Conservation (phyloP, 2,888 invertebrate genomes). For the Blastobasis lacticolella region DNA sequence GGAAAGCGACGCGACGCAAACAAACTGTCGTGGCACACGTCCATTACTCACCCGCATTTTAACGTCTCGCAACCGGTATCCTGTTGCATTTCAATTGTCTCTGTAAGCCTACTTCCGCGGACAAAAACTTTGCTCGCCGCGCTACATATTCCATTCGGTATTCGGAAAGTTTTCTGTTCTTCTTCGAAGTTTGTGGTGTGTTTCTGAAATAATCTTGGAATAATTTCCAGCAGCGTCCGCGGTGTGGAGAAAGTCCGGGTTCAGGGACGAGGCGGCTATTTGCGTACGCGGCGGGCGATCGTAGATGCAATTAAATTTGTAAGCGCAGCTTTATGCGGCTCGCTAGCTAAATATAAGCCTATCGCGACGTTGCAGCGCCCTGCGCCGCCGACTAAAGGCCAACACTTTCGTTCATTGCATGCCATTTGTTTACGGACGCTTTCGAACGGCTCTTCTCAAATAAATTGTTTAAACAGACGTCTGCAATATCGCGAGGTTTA, state of each 20-base stretch:
- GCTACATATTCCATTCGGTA: too few species aligned
- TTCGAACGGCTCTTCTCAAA: neutral
- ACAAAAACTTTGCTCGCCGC: too few species aligned
- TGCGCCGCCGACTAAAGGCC: conserved; percentile 25
- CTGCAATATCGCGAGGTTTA: too few species aligned
- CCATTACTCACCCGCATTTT: too few species aligned
- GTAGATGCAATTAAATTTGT: conserved; percentile 71
- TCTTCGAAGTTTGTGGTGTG: too few species aligned
- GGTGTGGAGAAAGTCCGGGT: conserved; percentile 56
- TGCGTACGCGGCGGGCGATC: conserved; percentile 65
- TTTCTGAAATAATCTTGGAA: too few species aligned
- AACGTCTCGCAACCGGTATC: too few species aligned
- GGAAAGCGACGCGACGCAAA: neutral
- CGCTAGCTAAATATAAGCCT: conserved; percentile 54
- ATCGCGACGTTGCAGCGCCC: conserved; percentile 46
- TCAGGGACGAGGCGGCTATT: conserved; percentile 68
- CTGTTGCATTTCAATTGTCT: too few species aligned
- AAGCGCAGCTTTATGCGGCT: conserved; percentile 59
- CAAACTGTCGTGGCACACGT: neutral
- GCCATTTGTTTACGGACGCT: conserved; percentile 1
- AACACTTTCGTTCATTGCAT: conserved; percentile 28
- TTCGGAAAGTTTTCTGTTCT: too few species aligned
- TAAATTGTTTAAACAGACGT: too few species aligned
- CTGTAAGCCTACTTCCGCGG: too few species aligned
- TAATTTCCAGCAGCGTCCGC: too few species aligned